Evolutionary conservation across 1,140 invertebrate species (phyloP).

Genomic region (Zaprionus vittiger): DNA sequence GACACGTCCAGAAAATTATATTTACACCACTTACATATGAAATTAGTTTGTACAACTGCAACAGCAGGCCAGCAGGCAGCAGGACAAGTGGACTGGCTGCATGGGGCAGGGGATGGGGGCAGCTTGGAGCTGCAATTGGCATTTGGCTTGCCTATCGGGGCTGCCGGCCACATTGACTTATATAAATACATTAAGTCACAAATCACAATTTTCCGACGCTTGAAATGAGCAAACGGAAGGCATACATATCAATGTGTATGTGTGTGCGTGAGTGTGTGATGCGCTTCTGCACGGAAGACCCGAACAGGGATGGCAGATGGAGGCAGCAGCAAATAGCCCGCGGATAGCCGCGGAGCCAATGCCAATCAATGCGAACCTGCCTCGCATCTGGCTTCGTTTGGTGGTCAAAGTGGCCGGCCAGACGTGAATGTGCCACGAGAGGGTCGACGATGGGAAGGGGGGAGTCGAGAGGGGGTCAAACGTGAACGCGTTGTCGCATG

Average conservation of each 20-base stretch:
- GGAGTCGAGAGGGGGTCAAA: neutral
- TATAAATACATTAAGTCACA: conserved; percentile 84
- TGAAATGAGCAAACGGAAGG: conserved; percentile 83
- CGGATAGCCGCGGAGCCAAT: conserved; percentile 50
- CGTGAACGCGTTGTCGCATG: conserved; percentile 52
- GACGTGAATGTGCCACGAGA: conserved; percentile 16
- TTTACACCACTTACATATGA: conserved; percentile 83
- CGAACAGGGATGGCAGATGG: conserved; percentile 1
- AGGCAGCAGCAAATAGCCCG: conserved; percentile 55
- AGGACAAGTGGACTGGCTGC: conserved; percentile 10
- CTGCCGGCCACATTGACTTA: conserved; percentile 57
- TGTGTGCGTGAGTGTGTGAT: conserved; percentile 26
- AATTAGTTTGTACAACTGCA: conserved; percentile 80
- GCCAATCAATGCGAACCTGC: conserved; percentile 68
- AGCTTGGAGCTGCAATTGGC: conserved; percentile 13
- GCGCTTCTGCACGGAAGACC: conserved; percentile 11
- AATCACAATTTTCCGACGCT: conserved; percentile 82
- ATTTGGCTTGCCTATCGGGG: neutral
- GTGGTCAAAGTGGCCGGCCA: conserved; percentile 45
- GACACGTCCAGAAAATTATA: conserved; percentile 75
- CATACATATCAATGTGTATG: conserved; percentile 70
- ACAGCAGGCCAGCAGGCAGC: conserved; percentile 26
- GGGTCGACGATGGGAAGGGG: neutral
- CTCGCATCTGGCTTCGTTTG: conserved; percentile 18
- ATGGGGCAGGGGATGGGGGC: conserved; percentile 20